phyloP scores from a whole-genome alignment of 2,888 invertebrate species.

The Auanema freiburgensis region DNA sequence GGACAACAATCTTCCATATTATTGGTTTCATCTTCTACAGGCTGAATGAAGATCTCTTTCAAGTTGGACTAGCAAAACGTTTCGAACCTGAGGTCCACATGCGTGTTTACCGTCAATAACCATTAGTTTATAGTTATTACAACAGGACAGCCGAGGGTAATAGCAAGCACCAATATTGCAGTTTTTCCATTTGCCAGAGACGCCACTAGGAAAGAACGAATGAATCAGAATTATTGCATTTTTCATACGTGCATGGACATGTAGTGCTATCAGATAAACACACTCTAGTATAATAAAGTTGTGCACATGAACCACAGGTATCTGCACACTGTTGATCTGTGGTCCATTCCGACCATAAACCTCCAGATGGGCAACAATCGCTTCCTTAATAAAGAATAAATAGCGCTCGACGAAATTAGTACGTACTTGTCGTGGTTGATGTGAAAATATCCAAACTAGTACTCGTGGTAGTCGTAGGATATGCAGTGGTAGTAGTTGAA shows the following conservation, averaged over 20 bases:
- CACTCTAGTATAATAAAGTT: constrained; percentile 13
- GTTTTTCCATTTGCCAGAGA: constrained; percentile 17
- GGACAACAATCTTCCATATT: constrained; percentile 21
- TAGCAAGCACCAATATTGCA: neutral
- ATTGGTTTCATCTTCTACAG: neutral
- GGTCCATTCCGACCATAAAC: constrained; percentile 17
- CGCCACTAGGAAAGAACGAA: no score
- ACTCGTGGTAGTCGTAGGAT: no score
- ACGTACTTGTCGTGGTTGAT: no score
- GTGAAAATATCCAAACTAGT: no score
- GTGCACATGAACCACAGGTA: constrained; percentile 23
- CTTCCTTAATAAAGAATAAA: no score
- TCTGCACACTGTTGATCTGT: constrained; percentile 4
- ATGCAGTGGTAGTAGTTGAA: no score
- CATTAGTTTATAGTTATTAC: neutral
- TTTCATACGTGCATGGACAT: constrained; percentile 17
- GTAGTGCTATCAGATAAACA: constrained; percentile 9
- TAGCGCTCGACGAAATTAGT: no score
- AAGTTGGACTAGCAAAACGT: no score
- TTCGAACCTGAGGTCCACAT: constrained; percentile 3
- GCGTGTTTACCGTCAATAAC: neutral
- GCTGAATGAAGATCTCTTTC: neutral
- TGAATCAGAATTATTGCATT: neutral
- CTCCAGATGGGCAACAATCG: neutral
- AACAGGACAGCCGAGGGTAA: constrained; percentile 3